Evolutionary conservation across 2,797 vertebrate species (phyloP).

Genomic region (Sebastes matsubarae): DNA sequence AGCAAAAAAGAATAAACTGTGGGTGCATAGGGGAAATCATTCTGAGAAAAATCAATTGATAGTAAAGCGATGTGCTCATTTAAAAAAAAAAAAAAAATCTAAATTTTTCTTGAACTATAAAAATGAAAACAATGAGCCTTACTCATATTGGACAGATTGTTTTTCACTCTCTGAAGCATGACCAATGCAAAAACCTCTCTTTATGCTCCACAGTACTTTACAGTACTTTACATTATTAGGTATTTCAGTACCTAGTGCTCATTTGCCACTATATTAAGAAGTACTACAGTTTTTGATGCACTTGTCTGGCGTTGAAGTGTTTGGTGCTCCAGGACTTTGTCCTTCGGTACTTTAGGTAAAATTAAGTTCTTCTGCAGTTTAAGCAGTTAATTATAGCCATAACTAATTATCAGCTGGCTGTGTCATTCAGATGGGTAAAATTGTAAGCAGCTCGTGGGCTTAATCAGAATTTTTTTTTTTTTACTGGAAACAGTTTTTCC

Average conservation of each 20-base stretch:
- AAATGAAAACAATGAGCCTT: not conserved
- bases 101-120: not conserved
- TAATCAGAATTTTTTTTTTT: constrained; percentile 61
- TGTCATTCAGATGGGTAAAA: constrained; percentile 37
- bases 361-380: constrained; percentile 44
- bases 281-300: not conserved
- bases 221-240: not conserved
- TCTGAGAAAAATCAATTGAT: rapidly evolving
- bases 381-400: constrained; percentile 61
- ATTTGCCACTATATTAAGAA: not conserved
- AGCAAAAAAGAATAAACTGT: not conserved
- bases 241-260: not conserved
- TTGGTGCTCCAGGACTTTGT: constrained; percentile 10
- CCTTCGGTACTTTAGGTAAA: constrained; percentile 21
- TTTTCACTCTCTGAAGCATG: not conserved
- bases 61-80: not conserved
- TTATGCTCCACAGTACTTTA: not conserved
- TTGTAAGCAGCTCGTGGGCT: constrained; percentile 32
- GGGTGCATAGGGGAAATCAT: not conserved
- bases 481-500: constrained; percentile 55
- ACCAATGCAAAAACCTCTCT: not conserved
- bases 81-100: not conserved
- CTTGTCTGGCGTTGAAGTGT: not conserved
- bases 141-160: not conserved
- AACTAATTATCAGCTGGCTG: constrained; percentile 60